Conservation (phyloP, 2,113 vertebrate species). For the Crotalus viridis region DNA sequence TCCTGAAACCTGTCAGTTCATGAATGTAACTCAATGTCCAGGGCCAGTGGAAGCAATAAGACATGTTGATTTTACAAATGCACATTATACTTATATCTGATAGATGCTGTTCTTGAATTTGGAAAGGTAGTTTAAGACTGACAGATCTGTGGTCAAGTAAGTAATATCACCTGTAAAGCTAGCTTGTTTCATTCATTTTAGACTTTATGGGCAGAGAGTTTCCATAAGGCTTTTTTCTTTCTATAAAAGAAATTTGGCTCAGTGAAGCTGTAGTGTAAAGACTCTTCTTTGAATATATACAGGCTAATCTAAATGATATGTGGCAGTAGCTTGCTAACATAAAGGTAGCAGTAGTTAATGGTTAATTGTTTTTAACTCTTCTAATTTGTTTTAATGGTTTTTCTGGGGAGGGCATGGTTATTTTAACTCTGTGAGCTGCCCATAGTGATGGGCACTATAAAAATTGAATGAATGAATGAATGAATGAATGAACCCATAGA, state of each 20-base stretch:
- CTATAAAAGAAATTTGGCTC: background rate
- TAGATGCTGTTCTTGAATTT: background rate
- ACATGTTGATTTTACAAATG: background rate
- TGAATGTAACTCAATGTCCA: background rate
- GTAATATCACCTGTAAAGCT: background rate
- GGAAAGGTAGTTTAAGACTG: background rate
- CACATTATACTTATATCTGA: background rate
- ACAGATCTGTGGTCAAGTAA: background rate
- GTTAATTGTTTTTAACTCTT: background rate
- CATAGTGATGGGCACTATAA: background rate
- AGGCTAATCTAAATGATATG: background rate
- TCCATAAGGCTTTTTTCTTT: background rate
- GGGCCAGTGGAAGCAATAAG: background rate
- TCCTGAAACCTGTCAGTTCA: background rate
- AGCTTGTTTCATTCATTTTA: background rate
- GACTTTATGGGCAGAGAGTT: background rate
- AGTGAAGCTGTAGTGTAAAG: background rate
- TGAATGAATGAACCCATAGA: background rate
- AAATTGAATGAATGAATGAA: background rate
- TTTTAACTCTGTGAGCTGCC: background rate
- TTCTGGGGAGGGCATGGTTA: background rate
- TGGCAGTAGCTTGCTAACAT: background rate
- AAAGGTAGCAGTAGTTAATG: background rate
- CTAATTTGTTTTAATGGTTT: background rate
- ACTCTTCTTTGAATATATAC: background rate